Base-by-base conservation (phyloP, 2,888 invertebrate genomes). In the Leptinotarsa juncta region DNA sequence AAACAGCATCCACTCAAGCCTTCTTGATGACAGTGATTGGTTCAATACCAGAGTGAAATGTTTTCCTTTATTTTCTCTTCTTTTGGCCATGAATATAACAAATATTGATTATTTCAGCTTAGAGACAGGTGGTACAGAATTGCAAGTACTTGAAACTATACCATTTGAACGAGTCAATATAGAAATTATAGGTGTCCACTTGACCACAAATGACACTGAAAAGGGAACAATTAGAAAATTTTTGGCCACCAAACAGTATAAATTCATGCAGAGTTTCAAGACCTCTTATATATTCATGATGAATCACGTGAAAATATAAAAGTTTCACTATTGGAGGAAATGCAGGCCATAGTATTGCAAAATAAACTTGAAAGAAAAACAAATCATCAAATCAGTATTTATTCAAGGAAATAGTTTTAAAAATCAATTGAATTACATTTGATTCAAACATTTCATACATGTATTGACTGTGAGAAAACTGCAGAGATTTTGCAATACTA, bases 31-130 rank as follows among this genome's bases (percentile, higher is more conserved):
- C 82, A 89, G 89, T 48, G 90, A 90, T 75, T 90, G 90, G 89
- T 93, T 93, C 87, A 90, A 91, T 68, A 93, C 94, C 51, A 91
- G 95, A 82, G 93, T 96, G 78, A 94, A 95, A 85, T 96, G 96
- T 88, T 95, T 96, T 86, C 96, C 96, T 72, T 89, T 96, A 77
- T 94, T 93, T 86, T 95, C 96, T 1, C 90, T 96, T 78, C 89
- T 96, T 86, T 88, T 94, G 82, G 96, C 96, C 66, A 94, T 93
- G 78, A 93, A 94, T 84, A 91, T 92, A 67, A 90, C 93, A 12
- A 89, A 88, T 55, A 90, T 95, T 32, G 92, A 94, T 88, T 93
- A 93, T 85, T 89, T 95, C 80, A 92, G 93, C 84, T 89, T 96
- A 77, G 93, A 91, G 76, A 90, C 92, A 0, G 88, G 88, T 42